Evolutionary conservation across 1,140 invertebrate genomes (phyloP).

Genomic region (Drosophila ficusphila): DNA sequence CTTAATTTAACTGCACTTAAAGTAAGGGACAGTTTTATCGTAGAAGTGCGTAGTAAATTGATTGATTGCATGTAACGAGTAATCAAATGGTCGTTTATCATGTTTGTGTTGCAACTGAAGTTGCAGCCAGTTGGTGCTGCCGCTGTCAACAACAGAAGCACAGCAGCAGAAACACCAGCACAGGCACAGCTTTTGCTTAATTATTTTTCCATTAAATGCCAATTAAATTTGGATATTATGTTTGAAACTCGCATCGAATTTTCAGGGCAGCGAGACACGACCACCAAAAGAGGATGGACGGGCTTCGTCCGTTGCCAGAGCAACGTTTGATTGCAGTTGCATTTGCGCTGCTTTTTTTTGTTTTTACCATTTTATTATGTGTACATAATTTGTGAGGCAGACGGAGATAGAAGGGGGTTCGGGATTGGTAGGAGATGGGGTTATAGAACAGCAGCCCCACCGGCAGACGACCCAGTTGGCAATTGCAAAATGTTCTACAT

Average conservation of each 20-base stretch:
- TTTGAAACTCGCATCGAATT: constrained; percentile 29
- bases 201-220: constrained; percentile 71
- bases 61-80: background rate
- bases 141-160: constrained; percentile 34
- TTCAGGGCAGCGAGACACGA: background rate
- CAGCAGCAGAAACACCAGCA: background rate
- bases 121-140: background rate
- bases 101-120: background rate
- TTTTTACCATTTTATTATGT: constrained; percentile 23
- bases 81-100: constrained; percentile 20
- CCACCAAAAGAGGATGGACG: no score
- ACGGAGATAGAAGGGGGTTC: constrained; percentile 6
- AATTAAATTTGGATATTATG: constrained; percentile 60
- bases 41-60: background rate
- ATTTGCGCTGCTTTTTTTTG: constrained; percentile 15
- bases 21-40: background rate
- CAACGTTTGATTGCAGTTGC: constrained; percentile 56
- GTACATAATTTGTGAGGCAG: constrained; percentile 40
- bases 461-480: constrained; percentile 38
- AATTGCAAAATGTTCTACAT: constrained; percentile 55
- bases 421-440: no score
- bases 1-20: no score
- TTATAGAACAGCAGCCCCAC: no score
- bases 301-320: constrained; percentile 16
- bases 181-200: constrained; percentile 46